phyloP scores from a whole-genome alignment of 1,140 invertebrate genomes.

The Galleria mellonella region DNA sequence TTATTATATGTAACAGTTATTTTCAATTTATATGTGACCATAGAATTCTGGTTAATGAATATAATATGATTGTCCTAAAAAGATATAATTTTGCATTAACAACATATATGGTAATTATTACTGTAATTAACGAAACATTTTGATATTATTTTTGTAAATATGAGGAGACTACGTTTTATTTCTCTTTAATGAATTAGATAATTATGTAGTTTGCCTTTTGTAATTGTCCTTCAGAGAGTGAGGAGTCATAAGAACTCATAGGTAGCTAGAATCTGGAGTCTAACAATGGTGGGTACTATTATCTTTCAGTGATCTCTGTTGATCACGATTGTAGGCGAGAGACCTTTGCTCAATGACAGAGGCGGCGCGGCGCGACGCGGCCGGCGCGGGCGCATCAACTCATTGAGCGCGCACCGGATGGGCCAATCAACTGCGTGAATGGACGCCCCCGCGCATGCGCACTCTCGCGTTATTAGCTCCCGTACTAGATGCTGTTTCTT shows the following conservation, averaged over 20 bases:
- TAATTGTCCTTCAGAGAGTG: not conserved
- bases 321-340: conserved; percentile 64
- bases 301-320: conserved; percentile 44
- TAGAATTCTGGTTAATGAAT: too few species aligned
- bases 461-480: conserved; percentile 52
- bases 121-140: too few species aligned
- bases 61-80: too few species aligned
- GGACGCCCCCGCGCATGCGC: conserved; percentile 59
- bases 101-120: too few species aligned
- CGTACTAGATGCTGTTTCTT: conserved; percentile 62
- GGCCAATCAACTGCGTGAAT: conserved; percentile 69
- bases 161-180: too few species aligned
- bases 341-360: conserved; percentile 69
- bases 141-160: too few species aligned
- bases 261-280: too few species aligned
- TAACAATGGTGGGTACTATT: not conserved
- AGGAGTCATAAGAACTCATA: too few species aligned
- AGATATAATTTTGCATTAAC: too few species aligned
- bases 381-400: conserved; percentile 59
- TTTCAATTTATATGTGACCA: too few species aligned
- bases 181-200: too few species aligned
- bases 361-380: conserved; percentile 35
- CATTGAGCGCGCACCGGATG: conserved; percentile 69
- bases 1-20: too few species aligned
- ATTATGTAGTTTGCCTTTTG: not conserved